Conservation (phyloP, 2,797 vertebrate genomes). For the Aythya fuligula region DNA sequence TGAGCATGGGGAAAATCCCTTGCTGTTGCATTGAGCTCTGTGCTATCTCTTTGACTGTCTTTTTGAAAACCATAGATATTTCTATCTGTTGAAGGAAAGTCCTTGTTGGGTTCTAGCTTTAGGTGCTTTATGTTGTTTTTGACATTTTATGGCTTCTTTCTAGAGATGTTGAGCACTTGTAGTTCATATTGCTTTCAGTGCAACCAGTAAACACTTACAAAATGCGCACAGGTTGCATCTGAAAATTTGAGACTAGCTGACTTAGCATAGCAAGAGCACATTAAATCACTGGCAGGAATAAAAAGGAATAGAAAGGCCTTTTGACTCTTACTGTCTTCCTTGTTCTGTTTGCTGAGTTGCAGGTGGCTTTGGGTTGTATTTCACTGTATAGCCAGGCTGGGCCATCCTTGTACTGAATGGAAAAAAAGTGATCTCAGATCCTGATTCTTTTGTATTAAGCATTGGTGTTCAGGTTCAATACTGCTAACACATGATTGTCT, state of each 20-base stretch:
- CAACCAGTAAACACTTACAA: not conserved
- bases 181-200: not conserved
- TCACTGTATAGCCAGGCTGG: not conserved
- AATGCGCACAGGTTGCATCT: not conserved
- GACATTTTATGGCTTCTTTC: not conserved
- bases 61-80: not conserved
- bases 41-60: not conserved
- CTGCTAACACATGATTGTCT: not conserved
- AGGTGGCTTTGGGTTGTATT: conserved; percentile 16
- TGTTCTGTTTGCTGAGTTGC: not conserved
- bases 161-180: not conserved
- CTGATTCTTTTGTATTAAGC: not conserved
- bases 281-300: not conserved
- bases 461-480: not conserved
- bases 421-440: conserved; percentile 5
- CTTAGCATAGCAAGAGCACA: accelerated
- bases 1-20: not conserved
- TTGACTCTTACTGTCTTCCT: not conserved
- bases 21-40: accelerated
- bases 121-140: not conserved
- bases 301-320: conserved; percentile 9
- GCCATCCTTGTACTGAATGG: not conserved
- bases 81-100: not conserved
- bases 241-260: not conserved
- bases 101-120: not conserved